phyloP scores from a whole-genome alignment of 2,888 invertebrate genomes.

The Steinernema scapterisci region DNA sequence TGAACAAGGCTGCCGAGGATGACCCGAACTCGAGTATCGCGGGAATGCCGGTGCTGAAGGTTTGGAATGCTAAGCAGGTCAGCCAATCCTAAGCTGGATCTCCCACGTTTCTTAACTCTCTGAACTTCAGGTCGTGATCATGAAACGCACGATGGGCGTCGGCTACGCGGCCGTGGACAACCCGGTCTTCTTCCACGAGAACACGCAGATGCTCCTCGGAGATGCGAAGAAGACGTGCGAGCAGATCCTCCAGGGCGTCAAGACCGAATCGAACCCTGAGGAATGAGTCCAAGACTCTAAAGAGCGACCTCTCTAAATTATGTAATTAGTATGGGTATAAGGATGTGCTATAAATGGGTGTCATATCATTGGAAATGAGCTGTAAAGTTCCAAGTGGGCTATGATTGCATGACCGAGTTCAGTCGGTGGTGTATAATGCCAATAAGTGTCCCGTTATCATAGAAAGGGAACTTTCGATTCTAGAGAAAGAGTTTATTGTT shows the following conservation, averaged over 20 bases:
- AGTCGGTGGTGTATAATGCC: no score
- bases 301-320: background rate
- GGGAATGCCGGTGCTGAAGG: constrained; percentile 87
- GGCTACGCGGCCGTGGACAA: constrained; percentile 90
- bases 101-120: background rate
- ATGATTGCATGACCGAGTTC: no score
- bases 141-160: constrained; percentile 86
- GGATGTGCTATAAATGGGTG: constrained; percentile 13
- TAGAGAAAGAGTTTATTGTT: no score
- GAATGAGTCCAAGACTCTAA: background rate
- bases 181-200: constrained; percentile 86
- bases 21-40: constrained; percentile 89
- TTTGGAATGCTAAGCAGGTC: constrained; percentile 85
- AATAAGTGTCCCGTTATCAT: no score
- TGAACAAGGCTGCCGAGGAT: constrained; percentile 86
- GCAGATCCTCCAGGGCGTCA: constrained; percentile 77
- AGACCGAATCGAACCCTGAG: background rate
- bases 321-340: constrained; percentile 18
- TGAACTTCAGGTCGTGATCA: constrained; percentile 82
- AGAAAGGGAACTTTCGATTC: no score
- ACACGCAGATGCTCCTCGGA: constrained; percentile 82
- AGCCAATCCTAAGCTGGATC: constrained; percentile 35
- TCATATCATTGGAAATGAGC: background rate
- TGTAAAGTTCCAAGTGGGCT: no score
- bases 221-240: constrained; percentile 91